phyloP scores from a whole-genome alignment of 2,797 vertebrate species.

The Neopelma chrysocephalum region DNA sequence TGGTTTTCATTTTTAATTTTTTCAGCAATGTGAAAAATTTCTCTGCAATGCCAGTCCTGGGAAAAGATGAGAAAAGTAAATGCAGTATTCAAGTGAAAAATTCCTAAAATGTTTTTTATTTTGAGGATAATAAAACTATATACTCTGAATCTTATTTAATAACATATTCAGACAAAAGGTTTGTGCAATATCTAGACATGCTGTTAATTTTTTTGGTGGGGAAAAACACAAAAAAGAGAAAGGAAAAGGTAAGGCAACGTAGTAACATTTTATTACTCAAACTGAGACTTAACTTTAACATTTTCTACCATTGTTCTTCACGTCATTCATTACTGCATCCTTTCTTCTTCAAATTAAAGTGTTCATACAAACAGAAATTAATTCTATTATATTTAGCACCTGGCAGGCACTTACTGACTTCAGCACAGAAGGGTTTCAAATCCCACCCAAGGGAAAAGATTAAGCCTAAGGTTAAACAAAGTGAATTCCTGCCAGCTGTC shows the following conservation, averaged over 20 bases:
- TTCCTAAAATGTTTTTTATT: not conserved
- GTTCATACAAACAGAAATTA: not conserved
- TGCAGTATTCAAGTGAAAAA: not conserved
- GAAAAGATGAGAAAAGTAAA: not conserved
- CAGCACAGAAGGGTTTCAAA: constrained; percentile 1
- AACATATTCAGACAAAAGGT: not conserved
- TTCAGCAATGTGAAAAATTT: not conserved
- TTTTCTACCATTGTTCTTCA: not conserved
- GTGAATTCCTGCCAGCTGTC: constrained; percentile 34
- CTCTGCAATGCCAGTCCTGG: not conserved
- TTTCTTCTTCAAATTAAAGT: not conserved
- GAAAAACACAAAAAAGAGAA: not conserved
- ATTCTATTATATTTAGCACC: not conserved
- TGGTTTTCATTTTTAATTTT: not conserved
- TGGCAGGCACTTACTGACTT: constrained; percentile 1
- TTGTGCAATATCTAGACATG: not conserved
- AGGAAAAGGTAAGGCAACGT: accelerated
- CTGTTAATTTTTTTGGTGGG: not conserved
- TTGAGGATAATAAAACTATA: not conserved
- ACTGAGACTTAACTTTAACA: not conserved
- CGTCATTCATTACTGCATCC: not conserved
- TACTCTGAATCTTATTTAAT: not conserved
- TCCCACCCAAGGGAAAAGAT: constrained; percentile 1
- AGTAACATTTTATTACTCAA: not conserved
- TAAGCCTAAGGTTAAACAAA: constrained; percentile 28